Conservation (phyloP, 2,113 vertebrate genomes). For the Fulmarus glacialis region DNA sequence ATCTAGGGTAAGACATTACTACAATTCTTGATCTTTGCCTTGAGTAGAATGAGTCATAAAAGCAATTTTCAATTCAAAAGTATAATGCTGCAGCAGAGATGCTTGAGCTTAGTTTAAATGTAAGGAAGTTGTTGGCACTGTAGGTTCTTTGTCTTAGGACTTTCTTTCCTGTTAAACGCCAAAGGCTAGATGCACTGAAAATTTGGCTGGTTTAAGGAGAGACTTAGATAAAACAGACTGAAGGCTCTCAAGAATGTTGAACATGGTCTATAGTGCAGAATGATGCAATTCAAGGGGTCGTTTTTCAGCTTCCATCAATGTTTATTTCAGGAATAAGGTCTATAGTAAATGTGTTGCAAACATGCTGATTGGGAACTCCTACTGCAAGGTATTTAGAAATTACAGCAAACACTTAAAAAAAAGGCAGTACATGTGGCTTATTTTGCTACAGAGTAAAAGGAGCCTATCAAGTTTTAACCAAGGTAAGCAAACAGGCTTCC, state of each 20-base stretch:
- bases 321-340: neutral
- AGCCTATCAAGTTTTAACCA: rapidly evolving
- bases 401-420: neutral
- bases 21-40: neutral
- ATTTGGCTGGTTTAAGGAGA: neutral
- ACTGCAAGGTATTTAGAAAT: neutral
- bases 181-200: neutral
- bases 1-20: neutral
- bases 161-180: neutral
- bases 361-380: neutral
- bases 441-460: neutral
- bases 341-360: neutral
- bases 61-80: neutral
- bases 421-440: neutral
- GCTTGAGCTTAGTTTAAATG: neutral
- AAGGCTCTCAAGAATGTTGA: neutral
- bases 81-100: neutral
- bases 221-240: neutral
- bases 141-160: neutral
- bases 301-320: neutral
- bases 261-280: neutral
- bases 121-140: neutral
- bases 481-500: neutral
- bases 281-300: neutral
- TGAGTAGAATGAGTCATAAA: neutral